Evolutionary conservation across 2,888 invertebrate species (phyloP), one percentile per base, ranked within the genome.

Genomic region (Machimus atricapillus): DNA sequence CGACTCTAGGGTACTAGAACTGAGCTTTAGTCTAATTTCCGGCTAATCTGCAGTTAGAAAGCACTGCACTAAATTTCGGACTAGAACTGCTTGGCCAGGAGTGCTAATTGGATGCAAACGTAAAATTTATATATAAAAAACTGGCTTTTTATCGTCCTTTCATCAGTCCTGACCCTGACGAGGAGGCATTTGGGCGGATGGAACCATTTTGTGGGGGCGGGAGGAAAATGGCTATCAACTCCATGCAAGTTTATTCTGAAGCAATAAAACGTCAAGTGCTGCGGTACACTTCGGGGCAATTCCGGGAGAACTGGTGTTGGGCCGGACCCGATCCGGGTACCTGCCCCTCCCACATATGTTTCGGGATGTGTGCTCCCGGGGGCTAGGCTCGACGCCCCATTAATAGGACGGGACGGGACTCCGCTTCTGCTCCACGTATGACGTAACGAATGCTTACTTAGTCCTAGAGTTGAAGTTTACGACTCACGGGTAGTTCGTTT

Each of bases 261-360:
- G 37, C 76, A 76, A 76, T 76, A 37, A 76, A 76, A 31, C 37
- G n/a, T 76, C 37, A 76, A 76, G 76, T 76, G 76, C 76, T 76
- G 76, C 14, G 76, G 31, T n/a, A 40, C 8, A 76, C 27, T 76
- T n/a, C 76, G 16, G 27, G 7, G 76, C 8, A 76, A 76, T 76
- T 76, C 14, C 16, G 37, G 34, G 8, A 37, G 37, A 8, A 76
- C 12, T 27, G 27, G 34, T 31, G 74, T 34, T 27, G 74, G n/a
- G 52, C 52, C n/a, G 4, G 52, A 19, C 6, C 52, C 40, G 8
- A 37, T 76, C 31, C 16, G 76, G 14, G 37, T 3, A 27, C n/a
- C 34, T 9, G 34, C 34, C n/a, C 37, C 34, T 31, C 14, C 76
- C 76, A 31, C 19, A n/a, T n/a, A 34, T 19, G 76, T 1, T 37